A percentile compares a stretch with the other conserved stretches of the same genome.
phyloP scores from a whole-genome alignment of 2,888 invertebrate species.

The Rapana venosa region DNA sequence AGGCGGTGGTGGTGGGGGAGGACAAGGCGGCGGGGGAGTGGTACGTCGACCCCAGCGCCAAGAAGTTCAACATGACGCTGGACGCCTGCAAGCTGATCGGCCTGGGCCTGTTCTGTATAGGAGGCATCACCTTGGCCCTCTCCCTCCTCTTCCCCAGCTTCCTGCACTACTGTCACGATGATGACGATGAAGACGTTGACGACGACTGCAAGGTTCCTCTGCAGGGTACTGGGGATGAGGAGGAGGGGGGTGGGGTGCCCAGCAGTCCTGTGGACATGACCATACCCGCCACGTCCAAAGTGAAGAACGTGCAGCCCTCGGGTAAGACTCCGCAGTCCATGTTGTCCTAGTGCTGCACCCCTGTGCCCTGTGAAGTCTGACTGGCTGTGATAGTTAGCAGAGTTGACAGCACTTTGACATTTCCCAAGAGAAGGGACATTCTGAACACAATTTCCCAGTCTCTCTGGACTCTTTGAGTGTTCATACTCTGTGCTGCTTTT shows the following conservation, averaged over 20 bases:
- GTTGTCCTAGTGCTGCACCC: constrained; percentile 50
- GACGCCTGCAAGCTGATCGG: constrained; percentile 80
- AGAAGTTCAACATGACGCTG: constrained; percentile 79
- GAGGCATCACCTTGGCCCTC: constrained; percentile 79
- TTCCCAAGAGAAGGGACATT: too few species aligned
- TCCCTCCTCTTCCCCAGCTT: constrained; percentile 80
- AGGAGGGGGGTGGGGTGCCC: constrained; percentile 62
- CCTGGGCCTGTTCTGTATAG: constrained; percentile 79
- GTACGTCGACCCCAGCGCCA: constrained; percentile 77
- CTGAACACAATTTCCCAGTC: too few species aligned
- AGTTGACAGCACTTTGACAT: too few species aligned
- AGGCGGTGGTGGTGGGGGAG: constrained; percentile 60
- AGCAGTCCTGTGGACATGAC: constrained; percentile 72
- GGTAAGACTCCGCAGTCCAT: constrained; percentile 67
- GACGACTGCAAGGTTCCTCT: constrained; percentile 66
- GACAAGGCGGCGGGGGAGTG: constrained; percentile 71
- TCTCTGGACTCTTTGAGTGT: too few species aligned
- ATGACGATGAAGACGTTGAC: constrained; percentile 63
- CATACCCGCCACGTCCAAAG: constrained; percentile 75
- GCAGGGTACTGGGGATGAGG: constrained; percentile 40
- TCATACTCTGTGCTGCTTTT: too few species aligned
- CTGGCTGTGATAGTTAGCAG: too few species aligned
- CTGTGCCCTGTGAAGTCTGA: not conserved
- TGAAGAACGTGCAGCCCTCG: constrained; percentile 77
- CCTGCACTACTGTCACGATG: constrained; percentile 77